Base-by-base conservation (phyloP, 1,140 invertebrate species). In the Aethina tumida region DNA sequence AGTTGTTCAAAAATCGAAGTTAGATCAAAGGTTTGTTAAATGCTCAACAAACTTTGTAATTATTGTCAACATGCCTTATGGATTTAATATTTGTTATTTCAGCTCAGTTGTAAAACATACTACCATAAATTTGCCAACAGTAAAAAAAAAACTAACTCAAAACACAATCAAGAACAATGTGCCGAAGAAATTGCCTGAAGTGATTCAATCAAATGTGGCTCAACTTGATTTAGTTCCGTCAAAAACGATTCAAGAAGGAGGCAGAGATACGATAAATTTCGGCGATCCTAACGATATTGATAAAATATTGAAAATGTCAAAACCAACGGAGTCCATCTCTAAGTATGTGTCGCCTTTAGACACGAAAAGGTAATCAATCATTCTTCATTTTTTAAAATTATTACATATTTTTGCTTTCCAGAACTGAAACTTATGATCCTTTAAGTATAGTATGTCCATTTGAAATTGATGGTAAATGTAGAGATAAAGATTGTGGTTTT, bases 1-100 rank as follows among this genome's bases (percentile, higher is more conserved):
- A 8, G 25, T 43, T 16, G 33, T 31, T 4, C 37, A 40, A 22
- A 58, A 59, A 38, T 26, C 39, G 9, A 34, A 37, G 16, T 51
- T 62, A 19, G 59, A 62, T 36, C 32, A 42, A 37, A 47, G 56
- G 54, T 58, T 43, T 44, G 56, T 52, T n/a, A n/a, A n/a, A n/a
- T n/a, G n/a, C n/a, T n/a, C n/a, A n/a, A n/a, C n/a, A 2, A 26
- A 2, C 13, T 2, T 26, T 31, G n/a, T 10, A 2, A 31, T 7
- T 31, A 14, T 26, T 26, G 14, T 10, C 5, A 10, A 13, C 24
- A 24, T 24, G 6, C 21, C 13, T 2, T 5, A 26, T 26, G 14
- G n/a, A 13, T 26, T 10, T 2, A n/a, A 5, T 5, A n/a, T n/a
- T n/a, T n/a, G n/a, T n/a, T n/a, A n/a, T 26, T 26, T 26, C 24